A percentile compares a stretch with the other conserved stretches of the same genome.
Conservation (phyloP, 2,113 vertebrate species). For the Leucoraja erinaceus region DNA sequence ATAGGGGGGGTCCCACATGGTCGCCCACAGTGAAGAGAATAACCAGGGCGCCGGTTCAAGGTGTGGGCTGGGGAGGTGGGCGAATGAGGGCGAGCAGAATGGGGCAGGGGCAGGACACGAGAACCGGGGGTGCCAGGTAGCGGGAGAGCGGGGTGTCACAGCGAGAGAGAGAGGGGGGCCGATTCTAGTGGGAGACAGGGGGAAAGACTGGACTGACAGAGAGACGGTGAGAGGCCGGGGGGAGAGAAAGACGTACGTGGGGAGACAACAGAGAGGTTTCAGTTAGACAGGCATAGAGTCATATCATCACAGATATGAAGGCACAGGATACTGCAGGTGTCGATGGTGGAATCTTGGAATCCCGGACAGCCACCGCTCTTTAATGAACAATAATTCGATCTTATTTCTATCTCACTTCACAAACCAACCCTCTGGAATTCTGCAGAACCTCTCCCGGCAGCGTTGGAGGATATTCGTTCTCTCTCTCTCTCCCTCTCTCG, state of each 20-base stretch:
- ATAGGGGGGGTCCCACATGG: background rate
- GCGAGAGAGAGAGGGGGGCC: slow-evolving; percentile 50
- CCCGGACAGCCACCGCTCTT: no score
- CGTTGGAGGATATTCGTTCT: background rate
- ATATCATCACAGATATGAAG: background rate
- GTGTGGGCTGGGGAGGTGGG: background rate
- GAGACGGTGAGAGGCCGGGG: background rate
- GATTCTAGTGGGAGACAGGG: slow-evolving; percentile 48
- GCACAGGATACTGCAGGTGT: no score
- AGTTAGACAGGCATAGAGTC: no score
- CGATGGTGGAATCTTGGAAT: no score
- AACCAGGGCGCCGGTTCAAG: no score
- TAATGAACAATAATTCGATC: background rate
- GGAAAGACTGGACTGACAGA: background rate
- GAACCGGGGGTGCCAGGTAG: background rate
- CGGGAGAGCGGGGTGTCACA: slow-evolving; percentile 42
- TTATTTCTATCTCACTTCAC: background rate
- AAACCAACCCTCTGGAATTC: background rate
- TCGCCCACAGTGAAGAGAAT: background rate
- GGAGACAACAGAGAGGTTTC: no score
- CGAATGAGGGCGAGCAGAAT: background rate
- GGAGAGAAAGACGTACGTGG: no score
- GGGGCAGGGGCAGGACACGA: background rate
- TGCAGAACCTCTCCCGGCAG: no score
- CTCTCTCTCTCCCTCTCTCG: background rate